Evolutionary conservation across 2,113 vertebrate species (phyloP), one percentile per base, ranked within the genome.

Genomic region (Synodontis membranacea): DNA sequence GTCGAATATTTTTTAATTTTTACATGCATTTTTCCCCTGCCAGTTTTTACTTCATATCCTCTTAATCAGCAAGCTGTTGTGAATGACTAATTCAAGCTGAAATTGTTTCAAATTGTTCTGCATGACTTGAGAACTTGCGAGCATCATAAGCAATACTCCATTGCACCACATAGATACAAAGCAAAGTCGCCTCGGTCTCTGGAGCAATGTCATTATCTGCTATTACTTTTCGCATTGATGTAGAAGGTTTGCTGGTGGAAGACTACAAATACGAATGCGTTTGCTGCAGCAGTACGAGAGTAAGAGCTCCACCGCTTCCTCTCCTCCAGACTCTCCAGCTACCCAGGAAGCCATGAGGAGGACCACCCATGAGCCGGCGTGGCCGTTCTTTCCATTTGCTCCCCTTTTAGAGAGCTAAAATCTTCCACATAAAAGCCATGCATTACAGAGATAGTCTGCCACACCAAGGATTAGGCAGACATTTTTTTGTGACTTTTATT

Each of bases 281-380:
- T 58, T 48, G 66, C 80, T 52, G 4, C 34, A 86, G 44, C 84
- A 78, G 48, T 60, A 44, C 58, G 83, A 86, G 37, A 85, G 28
- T 42, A 23, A 72, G 70, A 62, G 50, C 46, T 82, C 80, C 54
- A 62, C 70, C 78, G 82, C 86, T 80, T 84, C 83, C 34, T 75
- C 80, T 90, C 46, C 68, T 83, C 68, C 74, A 88, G 82, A 89
- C 70, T 66, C 82, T 84, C 79, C 72, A 54, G 79, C 82, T 85
- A 84, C 86, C 80, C 79, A 88, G 68, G 81, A 52, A 88, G 86
- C 60, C 83, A 54, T 87, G 78, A 88, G 85, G 86, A 50, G 85
- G 87, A 89, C 89, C 91, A 91, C 91, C 91, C 88, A 79, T 89
- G 87, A 88, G 84, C 60, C 76, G 28, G 7, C 46, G 8, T 46